Conservation (phyloP, 2,888 invertebrate species). For the Ennomos erosarius region DNA sequence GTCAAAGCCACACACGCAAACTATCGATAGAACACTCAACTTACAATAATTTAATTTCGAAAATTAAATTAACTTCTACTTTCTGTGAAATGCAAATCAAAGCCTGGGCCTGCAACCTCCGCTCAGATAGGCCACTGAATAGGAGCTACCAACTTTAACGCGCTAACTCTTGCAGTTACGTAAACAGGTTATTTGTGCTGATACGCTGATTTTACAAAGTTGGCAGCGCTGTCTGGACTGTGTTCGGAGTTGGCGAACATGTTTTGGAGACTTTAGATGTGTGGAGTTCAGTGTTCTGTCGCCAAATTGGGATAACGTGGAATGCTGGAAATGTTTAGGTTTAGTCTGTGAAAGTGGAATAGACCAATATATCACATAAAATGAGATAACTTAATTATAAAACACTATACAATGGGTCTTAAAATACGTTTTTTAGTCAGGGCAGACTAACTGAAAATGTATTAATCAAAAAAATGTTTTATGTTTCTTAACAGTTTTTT, state of each 20-base stretch:
- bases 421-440: too few relatives aligned
- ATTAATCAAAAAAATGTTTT: too few relatives aligned
- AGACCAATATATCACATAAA: too few relatives aligned
- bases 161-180: slow-evolving; percentile 33
- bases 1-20: too few relatives aligned
- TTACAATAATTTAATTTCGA: not conserved
- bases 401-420: too few relatives aligned
- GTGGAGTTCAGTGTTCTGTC: slow-evolving; percentile 13
- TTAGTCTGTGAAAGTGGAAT: too few relatives aligned
- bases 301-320: not conserved
- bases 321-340: too few relatives aligned
- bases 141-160: slow-evolving; percentile 41
- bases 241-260: slow-evolving; percentile 11
- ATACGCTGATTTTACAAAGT: slow-evolving; percentile 39
- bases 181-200: slow-evolving; percentile 44
- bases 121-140: slow-evolving; percentile 13
- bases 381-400: too few relatives aligned
- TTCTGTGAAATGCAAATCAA: slow-evolving; percentile 7
- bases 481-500: too few relatives aligned
- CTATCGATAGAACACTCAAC: too few relatives aligned
- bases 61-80: slow-evolving; percentile 1
- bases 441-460: too few relatives aligned
- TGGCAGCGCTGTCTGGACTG: slow-evolving; percentile 36
- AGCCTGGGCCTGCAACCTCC: slow-evolving; percentile 6
- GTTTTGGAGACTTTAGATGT: slow-evolving; percentile 10